Percentiles rank a stretch among this genome's conserved stretches.
Evolutionary conservation across 2,888 invertebrate species (phyloP).

Genomic region (Mimumesa dahlbomi): DNA sequence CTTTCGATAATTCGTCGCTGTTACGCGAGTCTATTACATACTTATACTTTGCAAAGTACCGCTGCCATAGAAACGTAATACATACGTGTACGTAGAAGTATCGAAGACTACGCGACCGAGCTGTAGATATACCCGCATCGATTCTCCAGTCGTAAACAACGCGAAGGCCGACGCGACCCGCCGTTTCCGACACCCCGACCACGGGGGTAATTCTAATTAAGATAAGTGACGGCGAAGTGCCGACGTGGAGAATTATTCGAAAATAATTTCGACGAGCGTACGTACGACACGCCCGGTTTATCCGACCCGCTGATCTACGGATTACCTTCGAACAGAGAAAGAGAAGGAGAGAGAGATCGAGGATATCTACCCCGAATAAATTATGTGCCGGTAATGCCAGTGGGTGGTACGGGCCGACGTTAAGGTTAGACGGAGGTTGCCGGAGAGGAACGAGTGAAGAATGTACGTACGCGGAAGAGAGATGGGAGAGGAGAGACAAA

Average conservation of each 20-base stretch:
- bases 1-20: background rate
- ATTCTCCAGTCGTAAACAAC: too few species aligned
- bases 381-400: slow-evolving; percentile 65
- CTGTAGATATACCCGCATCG: too few species aligned
- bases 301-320: slow-evolving; percentile 55
- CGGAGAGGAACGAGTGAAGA: slow-evolving; percentile 33
- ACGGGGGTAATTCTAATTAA: slow-evolving; percentile 33
- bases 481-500: slow-evolving; percentile 22
- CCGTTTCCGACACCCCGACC: too few species aligned
- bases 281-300: slow-evolving; percentile 41
- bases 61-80: too few species aligned
- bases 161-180: too few species aligned
- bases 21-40: too few species aligned
- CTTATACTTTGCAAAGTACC: too few species aligned
- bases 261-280: slow-evolving; percentile 58
- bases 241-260: slow-evolving; percentile 52
- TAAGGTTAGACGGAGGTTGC: slow-evolving; percentile 65
- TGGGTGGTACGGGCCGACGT: slow-evolving; percentile 57
- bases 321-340: slow-evolving; percentile 56
- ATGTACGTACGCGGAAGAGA: slow-evolving; percentile 13
- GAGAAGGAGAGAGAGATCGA: slow-evolving; percentile 35
- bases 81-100: too few species aligned
- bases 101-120: too few species aligned
- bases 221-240: slow-evolving; percentile 36
- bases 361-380: slow-evolving; percentile 70